These are phyloP conservation scores for Baccha elongata DNA, from an alignment of 2,888 invertebrate genomes.

Conservation along the genomic window DNA sequence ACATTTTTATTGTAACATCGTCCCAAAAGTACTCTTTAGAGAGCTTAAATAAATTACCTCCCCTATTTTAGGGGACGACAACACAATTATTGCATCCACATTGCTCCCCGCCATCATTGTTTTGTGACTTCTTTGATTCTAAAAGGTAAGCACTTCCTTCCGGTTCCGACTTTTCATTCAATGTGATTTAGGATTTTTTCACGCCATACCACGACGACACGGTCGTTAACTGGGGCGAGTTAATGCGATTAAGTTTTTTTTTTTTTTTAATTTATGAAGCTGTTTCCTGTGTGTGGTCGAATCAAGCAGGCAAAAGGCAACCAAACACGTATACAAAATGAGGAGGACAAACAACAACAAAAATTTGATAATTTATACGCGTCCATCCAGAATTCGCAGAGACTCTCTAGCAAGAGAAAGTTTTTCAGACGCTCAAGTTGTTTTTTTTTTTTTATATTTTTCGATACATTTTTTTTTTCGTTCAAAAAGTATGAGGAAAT, in stretches of 20 bases:
- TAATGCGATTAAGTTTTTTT: conserved; percentile 65
- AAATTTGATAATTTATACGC: conserved; percentile 58
- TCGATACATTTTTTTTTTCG: neutral
- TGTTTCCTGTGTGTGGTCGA: conserved; percentile 26
- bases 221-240: conserved; percentile 40
- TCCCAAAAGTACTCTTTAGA: conserved; percentile 65
- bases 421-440: conserved; percentile 1
- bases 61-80: conserved; percentile 4
- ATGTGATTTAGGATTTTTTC: conserved; percentile 25
- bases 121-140: conserved; percentile 43
- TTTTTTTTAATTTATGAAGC: conserved; percentile 48
- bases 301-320: no score
- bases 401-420: conserved; percentile 5
- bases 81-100: conserved; percentile 58
- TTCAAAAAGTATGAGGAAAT: neutral
- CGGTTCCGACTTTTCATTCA: conserved; percentile 43
- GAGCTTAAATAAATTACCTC: conserved; percentile 65
- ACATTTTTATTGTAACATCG: conserved; percentile 32
- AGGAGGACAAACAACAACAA: conserved; percentile 47
- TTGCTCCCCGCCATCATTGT: conserved; percentile 51
- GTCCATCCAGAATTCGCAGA: conserved; percentile 26
- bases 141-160: conserved; percentile 66
- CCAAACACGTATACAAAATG: neutral
- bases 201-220: conserved; percentile 14
- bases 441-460: neutral